Evolutionary conservation across 2,888 invertebrate genomes (phyloP), one percentile per base, ranked within the genome.

Genomic region (Limenitis arthemis): DNA sequence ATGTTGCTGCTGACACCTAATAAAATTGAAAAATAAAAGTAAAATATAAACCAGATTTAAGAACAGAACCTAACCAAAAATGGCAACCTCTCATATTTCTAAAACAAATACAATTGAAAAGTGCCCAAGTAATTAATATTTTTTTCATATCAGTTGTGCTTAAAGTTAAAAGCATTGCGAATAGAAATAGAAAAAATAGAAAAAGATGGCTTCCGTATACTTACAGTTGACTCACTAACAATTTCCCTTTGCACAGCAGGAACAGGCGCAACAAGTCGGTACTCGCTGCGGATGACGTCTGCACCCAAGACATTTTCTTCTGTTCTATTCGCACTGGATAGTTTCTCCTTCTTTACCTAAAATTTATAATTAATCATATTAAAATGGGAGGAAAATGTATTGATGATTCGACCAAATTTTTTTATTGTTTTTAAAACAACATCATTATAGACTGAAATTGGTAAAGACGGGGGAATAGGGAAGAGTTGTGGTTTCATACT

Each of bases 181-280:
- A n/a, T n/a, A n/a, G n/a, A n/a, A n/a, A n/a, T n/a, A n/a, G n/a
- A n/a, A n/a, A n/a, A n/a, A n/a, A n/a, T n/a, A n/a, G n/a, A n/a
- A n/a, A 8, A 34, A 34, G 9, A 8, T 4, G 8, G 8, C 8
- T 4, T 8, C 8, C 2, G 34, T 44, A 6, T n/a, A 41, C 46
- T 51, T 63, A 90, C 90, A 5, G 90, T 90, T 11, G 90, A 89
- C 66, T 91, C 91, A 33, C 89, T 90, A 36, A 91, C 88, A 52
- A 92, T 90, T 66, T 92, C 92, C 44, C 91, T 77, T 60, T 91
- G 91, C 56, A 91, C 67, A 8, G 79, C 73, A 1, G 75, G 73
- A 12, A 67, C 56, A 4, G 72, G 71, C 30, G 77, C 71, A 0
- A 80, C 72, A 5, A 85, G 70, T 5, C 84, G 66, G 66, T 86